Base-by-base conservation (phyloP, 2,797 vertebrate species). In the Phataginus tricuspis region DNA sequence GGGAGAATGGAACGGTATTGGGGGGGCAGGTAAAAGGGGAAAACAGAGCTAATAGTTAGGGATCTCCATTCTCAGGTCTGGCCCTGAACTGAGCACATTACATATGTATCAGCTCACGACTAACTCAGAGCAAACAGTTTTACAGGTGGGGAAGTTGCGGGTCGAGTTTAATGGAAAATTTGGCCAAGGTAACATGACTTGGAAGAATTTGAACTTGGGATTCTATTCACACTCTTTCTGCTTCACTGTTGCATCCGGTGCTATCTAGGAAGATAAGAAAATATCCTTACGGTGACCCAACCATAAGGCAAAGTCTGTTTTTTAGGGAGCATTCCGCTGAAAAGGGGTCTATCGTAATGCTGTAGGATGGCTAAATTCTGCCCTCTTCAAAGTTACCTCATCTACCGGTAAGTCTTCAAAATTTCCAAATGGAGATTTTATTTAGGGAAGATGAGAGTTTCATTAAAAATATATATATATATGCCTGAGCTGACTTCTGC, bases 401-500 rank as follows among this genome's bases (percentile, higher is more conserved):
- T 11, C 19, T 72, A 23, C n/a, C 51, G 23, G 27, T 0, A 2
- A 55, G 25, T 55, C 71, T 80, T 2, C 79, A 13, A 27, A 31
- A 69, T 86, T 53, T 68, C 89, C 39, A 79, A 72, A n/a, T 18
- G 51, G 69, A 92, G 82, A 86, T 63, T 93, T 71, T 74, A 49
- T 31, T 45, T 27, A 84, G 59, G 42, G 85, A 83, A 86, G 25
- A 63, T 3, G 49, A 57, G 19, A n/a, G 23, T 57, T 25, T 79
- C 57, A 27, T 68, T 25, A 0, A n/a, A 29, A 78, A 39, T 39
- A 39, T 39, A 39, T 39, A 39, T 39, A 39, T 10, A 4, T 29
- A 8, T 1, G 1, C 13, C n/a, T 39, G 49, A 97, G 66, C 14
- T n/a, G n/a, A 77, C 75, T 59, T 90, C 57, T 63, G 55, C 14